These are phyloP conservation scores for Pseudomyrmex flavicornis DNA, from an alignment of 1,140 invertebrate species.

Conservation along the genomic window DNA sequence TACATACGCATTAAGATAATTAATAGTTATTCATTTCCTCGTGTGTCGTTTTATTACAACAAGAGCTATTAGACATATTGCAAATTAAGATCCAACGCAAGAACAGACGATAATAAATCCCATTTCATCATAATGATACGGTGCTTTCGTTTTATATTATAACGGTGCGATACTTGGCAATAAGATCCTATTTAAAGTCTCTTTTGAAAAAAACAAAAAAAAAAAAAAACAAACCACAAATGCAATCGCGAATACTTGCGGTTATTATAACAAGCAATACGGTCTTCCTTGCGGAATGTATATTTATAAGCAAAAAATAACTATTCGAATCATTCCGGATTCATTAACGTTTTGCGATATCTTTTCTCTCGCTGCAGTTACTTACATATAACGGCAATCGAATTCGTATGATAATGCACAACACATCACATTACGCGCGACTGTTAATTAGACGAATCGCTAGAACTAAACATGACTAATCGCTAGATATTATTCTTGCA, in stretches of 20 bases:
- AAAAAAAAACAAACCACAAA: background rate
- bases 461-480: background rate
- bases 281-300: background rate
- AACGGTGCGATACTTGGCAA: background rate
- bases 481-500: background rate
- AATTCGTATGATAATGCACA: slow-evolving; percentile 1
- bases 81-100: background rate
- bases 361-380: slow-evolving; percentile 1
- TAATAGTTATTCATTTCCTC: background rate
- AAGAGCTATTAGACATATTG: too few species aligned
- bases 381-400: background rate
- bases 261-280: background rate
- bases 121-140: slow-evolving; percentile 5
- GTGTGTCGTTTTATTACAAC: background rate
- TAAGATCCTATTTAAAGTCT: slow-evolving; percentile 8
- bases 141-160: background rate
- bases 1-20: background rate
- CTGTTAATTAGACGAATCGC: background rate
- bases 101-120: slow-evolving; percentile 14
- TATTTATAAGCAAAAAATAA: background rate
- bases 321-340: background rate
- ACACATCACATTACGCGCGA: background rate
- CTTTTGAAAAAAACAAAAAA: background rate
- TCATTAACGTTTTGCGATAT: background rate
- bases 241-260: background rate